Base-by-base conservation (phyloP, 2,797 vertebrate species). In the Ispidina picta region DNA sequence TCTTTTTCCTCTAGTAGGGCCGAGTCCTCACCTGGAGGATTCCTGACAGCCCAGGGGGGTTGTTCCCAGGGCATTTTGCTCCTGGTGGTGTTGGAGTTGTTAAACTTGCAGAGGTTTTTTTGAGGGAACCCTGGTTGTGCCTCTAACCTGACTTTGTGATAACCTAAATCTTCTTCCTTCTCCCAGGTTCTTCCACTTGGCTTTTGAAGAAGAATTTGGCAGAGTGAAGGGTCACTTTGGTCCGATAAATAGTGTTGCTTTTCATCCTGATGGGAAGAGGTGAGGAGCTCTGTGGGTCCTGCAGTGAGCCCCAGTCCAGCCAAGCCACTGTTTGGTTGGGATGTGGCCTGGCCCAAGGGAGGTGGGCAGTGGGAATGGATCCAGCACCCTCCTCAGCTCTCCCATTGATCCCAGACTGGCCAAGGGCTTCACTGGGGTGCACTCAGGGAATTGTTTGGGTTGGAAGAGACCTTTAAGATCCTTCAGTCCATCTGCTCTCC, bases 211-310 rank as follows among this genome's bases (percentile, higher is more conserved):
- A 87, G 99, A 99, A 96, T 99, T 99, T 92, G 99, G 99, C 46
- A 98, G 99, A 95, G 98, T 99, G 71, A 99, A 99, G 88, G 99
- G 99, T 52, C 99, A 99, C 95, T 99, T 99, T 0, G 99, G 99
- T 20, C 99, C 99, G 4, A 99, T 99, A 84, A 99, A 99, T 89
- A 99, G 99, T 19, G 99, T 99, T 11, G 98, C 98, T 5, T 99
- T 99, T 94, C 99, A 99, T 91, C 99, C 99, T 0, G 99, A 99
- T 12, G 99, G 99, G 73, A 99, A 99, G 95, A 99, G 99, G 99
- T 99, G 94, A 91, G 95, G 16, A 12, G 60, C n/a, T 56, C 10
- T 60, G 35, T 3, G 68, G 18, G 6, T 3, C 25, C 14, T n/a
- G 15, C 37, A 15, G 44, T 0, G 1, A 39, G 48, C 15, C 41